Conservation (phyloP, 2,797 vertebrate species). For the Hydrocynus forskahlii region DNA sequence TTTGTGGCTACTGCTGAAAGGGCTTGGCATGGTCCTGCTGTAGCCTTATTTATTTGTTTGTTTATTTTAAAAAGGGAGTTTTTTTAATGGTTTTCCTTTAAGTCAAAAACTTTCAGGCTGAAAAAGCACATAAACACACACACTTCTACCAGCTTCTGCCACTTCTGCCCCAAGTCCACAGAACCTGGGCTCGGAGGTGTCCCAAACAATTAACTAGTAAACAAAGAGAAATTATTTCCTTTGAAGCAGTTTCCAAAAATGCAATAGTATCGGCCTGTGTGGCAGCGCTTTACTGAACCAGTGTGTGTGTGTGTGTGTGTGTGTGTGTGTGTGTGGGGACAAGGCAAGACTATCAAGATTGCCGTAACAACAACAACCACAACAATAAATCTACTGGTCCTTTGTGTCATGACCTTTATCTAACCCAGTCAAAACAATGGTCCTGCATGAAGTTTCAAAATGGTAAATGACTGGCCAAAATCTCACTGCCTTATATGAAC, state of each 20-base stretch:
- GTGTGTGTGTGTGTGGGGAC: no score
- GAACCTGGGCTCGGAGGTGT: slow-evolving; percentile 12
- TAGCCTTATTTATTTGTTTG: no score
- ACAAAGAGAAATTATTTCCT: neutral
- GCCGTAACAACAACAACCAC: neutral
- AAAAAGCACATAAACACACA: no score
- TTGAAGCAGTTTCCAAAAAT: neutral
- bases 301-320: neutral
- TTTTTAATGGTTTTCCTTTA: no score
- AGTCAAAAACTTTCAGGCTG: no score
- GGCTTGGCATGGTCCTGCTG: slow-evolving; percentile 42
- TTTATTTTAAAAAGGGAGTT: no score
- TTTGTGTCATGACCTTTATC: neutral
- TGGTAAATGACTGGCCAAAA: no score
- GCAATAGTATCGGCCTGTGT: neutral
- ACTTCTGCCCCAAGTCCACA: neutral
- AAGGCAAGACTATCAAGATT: neutral
- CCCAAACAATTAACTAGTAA: neutral
- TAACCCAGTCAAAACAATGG: neutral
- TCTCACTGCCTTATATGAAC: neutral
- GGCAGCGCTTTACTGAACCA: neutral
- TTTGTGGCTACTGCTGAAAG: slow-evolving; percentile 40
- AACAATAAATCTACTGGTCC: neutral
- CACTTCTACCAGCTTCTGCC: no score
- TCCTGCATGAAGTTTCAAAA: neutral